Base-by-base conservation (phyloP, 2,797 vertebrate genomes). In the Muscicapa striata region DNA sequence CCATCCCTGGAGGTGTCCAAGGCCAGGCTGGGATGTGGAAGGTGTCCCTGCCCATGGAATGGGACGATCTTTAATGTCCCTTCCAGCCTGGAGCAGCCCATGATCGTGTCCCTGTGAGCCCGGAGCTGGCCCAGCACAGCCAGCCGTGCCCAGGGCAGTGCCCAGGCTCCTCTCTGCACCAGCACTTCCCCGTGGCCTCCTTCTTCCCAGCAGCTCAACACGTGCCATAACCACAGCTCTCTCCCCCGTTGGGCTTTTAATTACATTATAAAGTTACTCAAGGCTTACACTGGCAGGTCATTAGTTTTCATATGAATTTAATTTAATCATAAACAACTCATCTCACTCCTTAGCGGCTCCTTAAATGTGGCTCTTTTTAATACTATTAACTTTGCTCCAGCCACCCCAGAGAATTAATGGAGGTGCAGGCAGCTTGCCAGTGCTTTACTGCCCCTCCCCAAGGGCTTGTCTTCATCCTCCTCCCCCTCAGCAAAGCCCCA, bases 301-400 rank as follows among this genome's bases (percentile, higher is more conserved):
- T 95, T 95, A 73, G 89, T 78, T 93, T 95, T 87, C 68, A 87
- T 82, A 93, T 82, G 84, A 94, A 93, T 95, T 95, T 93, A 93
- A 93, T 96, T 95, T 88, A 85, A 96, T 93, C 89, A 95, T 89
- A 91, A 97, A 92, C 82, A 95, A 87, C 92, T 90, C 88, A 77
- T 94, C 88, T 96, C 73, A 16, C 54, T 87, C 87, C 66, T 94
- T 92, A 87, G 84, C 88, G 88, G 91, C 76, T 94, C 52, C 87
- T 95, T 90, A 96, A 91, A 90, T 17, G 64, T 58, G 61, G 67
- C 48, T 84, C 57, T 27, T 91, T 89, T 74, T 74, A 70, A 89
- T 30, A 67, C 81, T 12, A 11, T 67, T 95, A 91, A 90, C 76
- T 83, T 83, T 48, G 84, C 75, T 91, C 2, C 46, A 20, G 14